These are phyloP conservation scores for Tanytarsus gracilentus DNA, from an alignment of 2,888 invertebrate genomes.

Conservation along the genomic window DNA sequence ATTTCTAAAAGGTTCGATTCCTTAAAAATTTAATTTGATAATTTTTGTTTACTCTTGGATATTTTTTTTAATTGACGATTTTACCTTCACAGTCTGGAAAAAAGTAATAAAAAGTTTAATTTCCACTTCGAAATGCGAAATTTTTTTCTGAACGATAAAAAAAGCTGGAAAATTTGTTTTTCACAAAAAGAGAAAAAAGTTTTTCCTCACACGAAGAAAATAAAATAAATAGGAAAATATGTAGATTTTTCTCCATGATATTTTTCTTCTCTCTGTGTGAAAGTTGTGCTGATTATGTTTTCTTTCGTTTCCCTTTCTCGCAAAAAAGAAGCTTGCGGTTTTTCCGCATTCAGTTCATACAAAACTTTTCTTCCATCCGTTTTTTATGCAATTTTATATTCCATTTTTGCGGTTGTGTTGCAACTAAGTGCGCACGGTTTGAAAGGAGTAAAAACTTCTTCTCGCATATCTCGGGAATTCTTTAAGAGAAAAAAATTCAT, in stretches of 20 bases:
- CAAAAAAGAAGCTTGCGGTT: not conserved
- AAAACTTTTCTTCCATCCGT: not conserved
- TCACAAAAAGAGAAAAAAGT: not conserved
- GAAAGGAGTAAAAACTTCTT: no score
- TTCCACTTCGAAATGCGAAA: not conserved
- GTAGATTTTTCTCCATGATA: conserved; percentile 16
- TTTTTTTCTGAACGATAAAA: not conserved
- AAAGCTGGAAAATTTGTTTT: conserved; percentile 11
- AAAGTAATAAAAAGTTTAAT: conserved; percentile 3
- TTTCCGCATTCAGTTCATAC: not conserved
- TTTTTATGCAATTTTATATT: not conserved
- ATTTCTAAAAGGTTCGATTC: no score
- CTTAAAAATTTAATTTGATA: no score
- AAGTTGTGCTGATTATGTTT: conserved; percentile 9
- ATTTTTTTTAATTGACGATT: not conserved
- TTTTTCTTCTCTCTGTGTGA: not conserved
- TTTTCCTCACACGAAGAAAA: not conserved
- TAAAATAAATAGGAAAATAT: conserved; percentile 22
- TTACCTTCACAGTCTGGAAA: not conserved
- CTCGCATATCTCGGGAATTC: no score
- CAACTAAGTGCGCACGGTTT: no score
- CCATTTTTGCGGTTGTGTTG: not conserved
- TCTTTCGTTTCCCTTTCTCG: not conserved
- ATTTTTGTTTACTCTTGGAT: no score
- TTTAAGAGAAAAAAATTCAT: no score